Base-by-base conservation (phyloP, 2,888 invertebrate genomes). In the Apocheima hispidaria region DNA sequence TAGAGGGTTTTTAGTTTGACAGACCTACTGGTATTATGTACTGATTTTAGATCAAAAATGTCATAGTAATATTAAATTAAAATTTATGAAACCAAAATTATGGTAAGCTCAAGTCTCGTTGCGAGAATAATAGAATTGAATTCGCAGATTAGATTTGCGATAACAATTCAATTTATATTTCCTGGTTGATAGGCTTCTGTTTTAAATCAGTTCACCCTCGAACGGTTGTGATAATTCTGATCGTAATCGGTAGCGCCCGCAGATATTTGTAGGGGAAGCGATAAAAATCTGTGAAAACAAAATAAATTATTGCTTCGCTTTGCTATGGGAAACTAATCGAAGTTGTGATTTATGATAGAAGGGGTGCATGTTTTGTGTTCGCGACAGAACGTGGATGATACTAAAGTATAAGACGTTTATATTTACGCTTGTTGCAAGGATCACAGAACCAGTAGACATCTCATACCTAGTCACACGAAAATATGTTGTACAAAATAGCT, bases 181-280 rank as follows among this genome's bases (percentile, higher is more conserved):
- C 64, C 66, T 73, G 79, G 81, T 77, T 74, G 65, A 73, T 35
- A 23, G 53, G 74, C 74, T 83, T 82, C 84, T 85, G 87, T 83
- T 89, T 87, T 84, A 88, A 88, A 90, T 90, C 87, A 87, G 83
- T 83, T 80, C 75, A 80, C 82, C 84, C 83, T 83, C 74, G 68
- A 72, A 35, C 18, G 36, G 60, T 60, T 54, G 48, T 63, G 52
- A 63, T 56, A 60, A 57, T 61, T 52, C 56, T 65, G 79, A 80
- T 80, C 59, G 54, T 54, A 72, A 81, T 81, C 77, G 36, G 21
- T 26, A 41, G 14, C 56, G 69, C 76, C 79, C 78, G 75, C 81
- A 81, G 76, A 74, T 78, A 78, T 79, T 79, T 79, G 79, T 73
- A 72, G 71, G 69, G 72, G 72, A 68, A 71, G 65, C 73, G 86